A percentile compares a stretch with the other conserved stretches of the same genome.
Evolutionary conservation across 2,888 invertebrate species (phyloP).

Genomic region (Acronicta alni): DNA sequence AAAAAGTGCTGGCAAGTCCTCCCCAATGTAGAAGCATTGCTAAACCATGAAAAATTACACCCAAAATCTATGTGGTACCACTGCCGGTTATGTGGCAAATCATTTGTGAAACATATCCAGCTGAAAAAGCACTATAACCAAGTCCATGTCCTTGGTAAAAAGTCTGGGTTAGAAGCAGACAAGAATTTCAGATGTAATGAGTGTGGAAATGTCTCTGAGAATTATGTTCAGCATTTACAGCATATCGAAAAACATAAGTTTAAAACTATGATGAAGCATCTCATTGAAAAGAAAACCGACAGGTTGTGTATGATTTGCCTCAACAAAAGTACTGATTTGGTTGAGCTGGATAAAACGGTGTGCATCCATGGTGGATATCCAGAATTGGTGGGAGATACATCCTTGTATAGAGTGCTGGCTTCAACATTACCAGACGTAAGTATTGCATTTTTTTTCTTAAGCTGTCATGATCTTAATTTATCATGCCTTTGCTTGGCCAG

Average conservation of each 20-base stretch:
- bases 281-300: slow-evolving; percentile 72
- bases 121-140: slow-evolving; percentile 70
- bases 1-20: slow-evolving; percentile 78
- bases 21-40: slow-evolving; percentile 69
- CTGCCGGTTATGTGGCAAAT: slow-evolving; percentile 78
- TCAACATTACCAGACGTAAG: slow-evolving; percentile 79
- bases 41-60: slow-evolving; percentile 77
- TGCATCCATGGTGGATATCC: slow-evolving; percentile 78
- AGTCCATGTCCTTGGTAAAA: slow-evolving; percentile 51
- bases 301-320: slow-evolving; percentile 76
- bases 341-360: slow-evolving; percentile 68
- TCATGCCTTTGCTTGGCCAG: too few relatives aligned
- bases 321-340: slow-evolving; percentile 65
- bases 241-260: slow-evolving; percentile 84
- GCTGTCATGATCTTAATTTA: background rate
- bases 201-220: slow-evolving; percentile 65
- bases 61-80: slow-evolving; percentile 81
- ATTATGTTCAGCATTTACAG: slow-evolving; percentile 69
- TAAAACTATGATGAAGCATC: slow-evolving; percentile 69
- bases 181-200: slow-evolving; percentile 69
- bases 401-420: slow-evolving; percentile 70
- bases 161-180: slow-evolving; percentile 3
- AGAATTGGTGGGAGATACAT: slow-evolving; percentile 73
- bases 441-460: slow-evolving; percentile 37
- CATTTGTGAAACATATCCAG: slow-evolving; percentile 73